Conservation (phyloP, 2,113 vertebrate genomes). For the Poeciliopsis prolifica region DNA sequence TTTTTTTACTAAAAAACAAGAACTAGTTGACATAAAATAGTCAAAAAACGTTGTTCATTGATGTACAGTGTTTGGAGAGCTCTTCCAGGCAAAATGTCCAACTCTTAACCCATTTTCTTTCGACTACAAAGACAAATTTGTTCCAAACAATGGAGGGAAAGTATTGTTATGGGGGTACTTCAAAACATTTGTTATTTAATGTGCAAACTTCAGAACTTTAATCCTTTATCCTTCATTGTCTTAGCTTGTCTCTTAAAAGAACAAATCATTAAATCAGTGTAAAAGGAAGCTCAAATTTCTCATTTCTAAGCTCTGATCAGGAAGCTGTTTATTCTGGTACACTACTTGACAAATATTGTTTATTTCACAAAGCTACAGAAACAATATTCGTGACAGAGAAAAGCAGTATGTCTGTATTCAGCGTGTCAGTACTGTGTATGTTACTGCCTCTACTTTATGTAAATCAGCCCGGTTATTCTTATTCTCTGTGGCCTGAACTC, state of each 20-base stretch:
- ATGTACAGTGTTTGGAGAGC: not conserved
- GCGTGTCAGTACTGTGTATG: not conserved
- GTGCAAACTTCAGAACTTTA: not conserved
- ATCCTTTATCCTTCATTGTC: not conserved
- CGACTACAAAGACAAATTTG: no score
- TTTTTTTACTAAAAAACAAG: not conserved
- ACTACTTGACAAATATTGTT: not conserved
- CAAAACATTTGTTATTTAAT: not conserved
- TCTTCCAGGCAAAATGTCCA: not conserved
- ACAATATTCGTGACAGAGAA: constrained; percentile 3
- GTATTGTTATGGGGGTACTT: not conserved
- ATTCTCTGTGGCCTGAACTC: constrained; percentile 1
- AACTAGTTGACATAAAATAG: not conserved
- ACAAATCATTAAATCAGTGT: not conserved
- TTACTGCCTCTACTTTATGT: not conserved
- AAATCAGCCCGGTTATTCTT: not conserved
- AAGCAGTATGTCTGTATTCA: not conserved
- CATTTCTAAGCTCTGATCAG: not conserved
- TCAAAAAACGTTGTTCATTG: not conserved
- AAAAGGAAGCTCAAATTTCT: not conserved
- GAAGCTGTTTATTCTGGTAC: not conserved
- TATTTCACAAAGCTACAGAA: not conserved
- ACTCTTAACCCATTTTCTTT: not conserved
- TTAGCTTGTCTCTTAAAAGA: not conserved
- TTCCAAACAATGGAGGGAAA: no score